Base-by-base conservation (phyloP, 2,113 vertebrate species). In the Heliornis fulica region DNA sequence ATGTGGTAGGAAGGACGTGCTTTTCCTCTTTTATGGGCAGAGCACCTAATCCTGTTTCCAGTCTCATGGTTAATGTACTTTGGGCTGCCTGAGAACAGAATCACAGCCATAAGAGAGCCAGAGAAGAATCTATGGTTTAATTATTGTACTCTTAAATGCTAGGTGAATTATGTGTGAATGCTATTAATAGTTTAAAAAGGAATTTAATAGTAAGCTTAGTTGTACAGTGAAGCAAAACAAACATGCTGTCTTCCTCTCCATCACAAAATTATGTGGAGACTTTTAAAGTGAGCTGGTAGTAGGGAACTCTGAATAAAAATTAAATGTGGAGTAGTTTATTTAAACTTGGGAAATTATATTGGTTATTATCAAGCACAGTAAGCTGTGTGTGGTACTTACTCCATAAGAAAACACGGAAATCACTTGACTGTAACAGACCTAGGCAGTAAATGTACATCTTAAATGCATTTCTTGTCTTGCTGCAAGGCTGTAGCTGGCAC, bases 21-120 rank as follows among this genome's bases (percentile, higher is more conserved):
- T 63, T 92, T 89, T 20, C 54, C 46, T 81, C 5, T 2, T 29
- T 70, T 54, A 74, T 1, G 2, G 43, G 57, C 85, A 61, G 75
- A 95, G 79, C 61, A 77, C 26, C 56, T 94, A 89, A 92, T 84
- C 76, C 65, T 87, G 21, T 92, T 94, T 89, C 77, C 69, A 68
- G 57, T 91, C 69, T 78, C 72, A 71, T 10, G 31, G 68, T 69
- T 89, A 40, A 89, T 64, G 65, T 89, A 66, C 46, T 85, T 85
- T 80, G 36, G 61, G 38, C 94, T 94, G 43, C 43, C 60, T 15
- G 38, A 84, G 71, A 60, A 61, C 21, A 57, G 57, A 93, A 83
- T 78, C 25, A 10, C 28, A 79, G 71, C 48, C 11, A 1, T 38
- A 61, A 51, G 51, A 61, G 40, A 87, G 31, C 43, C 43, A 78